These are phyloP conservation scores for Acanthurus leucopareius DNA, from an alignment of 2,797 vertebrate genomes.

Conservation along the genomic window DNA sequence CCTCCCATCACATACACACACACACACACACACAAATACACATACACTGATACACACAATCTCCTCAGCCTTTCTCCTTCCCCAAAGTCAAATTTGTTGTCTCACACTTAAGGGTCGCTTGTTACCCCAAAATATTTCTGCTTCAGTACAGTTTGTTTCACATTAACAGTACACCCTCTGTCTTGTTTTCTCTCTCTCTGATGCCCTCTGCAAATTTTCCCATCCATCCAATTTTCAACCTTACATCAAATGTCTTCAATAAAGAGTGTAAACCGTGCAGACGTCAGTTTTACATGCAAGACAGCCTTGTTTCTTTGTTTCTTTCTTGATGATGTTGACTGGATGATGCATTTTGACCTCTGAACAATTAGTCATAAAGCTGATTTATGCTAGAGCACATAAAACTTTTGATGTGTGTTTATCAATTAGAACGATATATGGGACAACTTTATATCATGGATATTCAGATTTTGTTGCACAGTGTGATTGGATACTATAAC, in stretches of 20 bases:
- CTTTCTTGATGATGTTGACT: not conserved
- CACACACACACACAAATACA: not conserved
- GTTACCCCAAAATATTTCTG: slow-evolving; percentile 33
- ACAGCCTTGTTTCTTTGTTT: too few species aligned
- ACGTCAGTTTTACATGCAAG: not conserved
- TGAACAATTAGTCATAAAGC: too few species aligned
- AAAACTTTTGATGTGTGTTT: too few species aligned
- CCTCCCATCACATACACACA: not conserved
- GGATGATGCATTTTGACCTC: not conserved
- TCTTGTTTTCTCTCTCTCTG: not conserved
- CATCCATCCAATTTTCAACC: slow-evolving; percentile 3
- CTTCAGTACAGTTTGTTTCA: slow-evolving; percentile 40
- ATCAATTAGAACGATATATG: too few species aligned
- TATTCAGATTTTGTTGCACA: too few species aligned
- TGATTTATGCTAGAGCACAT: too few species aligned
- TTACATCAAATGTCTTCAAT: not conserved
- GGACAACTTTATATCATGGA: too few species aligned
- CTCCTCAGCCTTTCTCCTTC: slow-evolving; percentile 2
- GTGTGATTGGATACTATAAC: too few species aligned
- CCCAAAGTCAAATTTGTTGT: slow-evolving; percentile 45
- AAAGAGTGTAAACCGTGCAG: not conserved
- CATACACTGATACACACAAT: not conserved
- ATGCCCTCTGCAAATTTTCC: not conserved
- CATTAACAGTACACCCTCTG: slow-evolving; percentile 12
- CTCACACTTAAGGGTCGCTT: slow-evolving; percentile 49